Evolutionary conservation across 2,797 vertebrate species (phyloP), one percentile per base, ranked within the genome.

Genomic region (Synaphobranchus kaupii): DNA sequence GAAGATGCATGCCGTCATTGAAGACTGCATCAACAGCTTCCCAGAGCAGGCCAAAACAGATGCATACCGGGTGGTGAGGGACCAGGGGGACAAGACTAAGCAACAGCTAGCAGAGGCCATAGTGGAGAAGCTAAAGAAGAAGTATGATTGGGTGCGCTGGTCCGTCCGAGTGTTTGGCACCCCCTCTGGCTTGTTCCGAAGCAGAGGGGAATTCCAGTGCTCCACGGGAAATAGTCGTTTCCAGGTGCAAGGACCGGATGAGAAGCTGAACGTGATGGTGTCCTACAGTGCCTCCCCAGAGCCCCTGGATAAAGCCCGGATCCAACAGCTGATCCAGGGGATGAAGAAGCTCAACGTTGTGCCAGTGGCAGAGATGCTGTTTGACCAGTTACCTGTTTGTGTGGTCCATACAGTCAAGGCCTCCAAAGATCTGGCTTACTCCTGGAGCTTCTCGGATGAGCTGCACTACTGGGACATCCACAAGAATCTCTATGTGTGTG

Each of bases 81-180:
- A 96, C 88, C 85, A 92, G 76, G 54, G 85, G 0, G 80, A 66
- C 20, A 58, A 92, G 2, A 94, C 63, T 90, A 94, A 92, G 92
- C 93, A 96, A 91, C 89, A 95, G 90, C 89, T 96, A 5, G 95
- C 96, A 0, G 93, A 95, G 1, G 88, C 91, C 0, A 80, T 96
- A 78, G 4, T 96, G 1, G 93, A 94, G 68, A 91, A 90, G 4
- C 87, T 97, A 0, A 95, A 92, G 91, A 93, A 89, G 90, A 96
- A 96, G 89, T 96, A 95, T 0, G 94, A 97, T 92, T 96, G 95
- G 95, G 95, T 96, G 88, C 85, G 88, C 87, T 97, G 96, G 96
- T 96, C 96, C 0, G 95, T 96, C 87, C 94, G 95, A 0, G 15
- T 97, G 0, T 97, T 95, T 91, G 91, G 28, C 86, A 83, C 93